phyloP scores from a whole-genome alignment of 1,140 invertebrate genomes.

The Zaprionus ornatus region DNA sequence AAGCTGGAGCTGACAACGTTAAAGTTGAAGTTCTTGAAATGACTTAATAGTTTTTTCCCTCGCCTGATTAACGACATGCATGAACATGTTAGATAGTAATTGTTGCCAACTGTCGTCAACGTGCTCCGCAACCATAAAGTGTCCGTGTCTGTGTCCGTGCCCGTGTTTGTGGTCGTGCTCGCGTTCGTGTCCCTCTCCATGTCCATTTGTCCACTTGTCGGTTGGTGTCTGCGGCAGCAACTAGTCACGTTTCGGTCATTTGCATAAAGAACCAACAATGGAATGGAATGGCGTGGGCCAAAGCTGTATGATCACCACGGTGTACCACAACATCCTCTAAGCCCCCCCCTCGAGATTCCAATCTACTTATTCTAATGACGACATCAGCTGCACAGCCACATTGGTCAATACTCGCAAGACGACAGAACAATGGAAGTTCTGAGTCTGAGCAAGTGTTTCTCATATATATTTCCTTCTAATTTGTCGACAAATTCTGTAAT shows the following conservation, averaged over 20 bases:
- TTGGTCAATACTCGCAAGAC: background rate
- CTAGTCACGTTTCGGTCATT: conserved; percentile 75
- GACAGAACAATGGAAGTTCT: conserved; percentile 3
- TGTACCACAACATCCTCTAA: conserved; percentile 30
- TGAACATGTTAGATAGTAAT: conserved; percentile 10
- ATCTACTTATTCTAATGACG: conserved; percentile 54
- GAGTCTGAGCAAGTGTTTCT: conserved; percentile 22
- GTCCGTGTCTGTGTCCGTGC: conserved; percentile 23
- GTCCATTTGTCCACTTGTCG: conserved; percentile 25
- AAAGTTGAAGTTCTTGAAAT: conserved; percentile 42
- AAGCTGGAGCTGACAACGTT: conserved; percentile 24
- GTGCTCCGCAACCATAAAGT: conserved; percentile 46
- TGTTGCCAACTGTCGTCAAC: conserved; percentile 9
- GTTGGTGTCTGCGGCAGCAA: conserved; percentile 45
- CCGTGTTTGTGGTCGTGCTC: conserved; percentile 23
- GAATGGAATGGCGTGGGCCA: conserved; percentile 56
- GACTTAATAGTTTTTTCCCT: conserved; percentile 18
- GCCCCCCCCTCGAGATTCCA: conserved; percentile 51
- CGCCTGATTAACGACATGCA: conserved; percentile 18
- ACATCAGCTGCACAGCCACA: conserved; percentile 38
- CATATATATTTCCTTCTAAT: conserved; percentile 6
- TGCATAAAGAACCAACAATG: conserved; percentile 67
- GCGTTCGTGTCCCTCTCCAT: conserved; percentile 12
- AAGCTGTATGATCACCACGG: conserved; percentile 47
- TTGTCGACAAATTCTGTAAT: conserved; percentile 10